Evolutionary conservation across 2,113 vertebrate genomes (phyloP), one percentile per base, ranked within the genome.

Genomic region (Pterocles gutturalis): DNA sequence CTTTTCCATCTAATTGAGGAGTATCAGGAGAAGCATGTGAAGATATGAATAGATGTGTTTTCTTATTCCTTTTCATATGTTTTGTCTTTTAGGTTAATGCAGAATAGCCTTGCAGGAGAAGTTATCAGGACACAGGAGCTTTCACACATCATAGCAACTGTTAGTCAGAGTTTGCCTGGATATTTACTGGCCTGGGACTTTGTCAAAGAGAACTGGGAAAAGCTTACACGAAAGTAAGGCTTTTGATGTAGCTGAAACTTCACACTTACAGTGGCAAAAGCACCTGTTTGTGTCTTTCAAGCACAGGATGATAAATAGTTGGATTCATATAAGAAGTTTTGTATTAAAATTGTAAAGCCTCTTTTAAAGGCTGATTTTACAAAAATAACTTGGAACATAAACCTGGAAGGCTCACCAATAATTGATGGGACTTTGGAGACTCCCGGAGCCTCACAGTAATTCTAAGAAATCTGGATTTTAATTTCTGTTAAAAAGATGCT

Each of bases 171-270:
- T 94, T 98, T 99, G 78, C 95, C 98, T 21, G 99, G 99, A 34
- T 97, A 99, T 95, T 97, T 99, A 76, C 90, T 99, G 93, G 99
- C 98, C 25, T 99, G 99, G 99, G 98, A 99, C 96, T 99, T 99
- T 75, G 98, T 99, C 54, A 99, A 99, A 95, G 98, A 99, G 94
- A 99, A 99, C 96, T 99, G 99, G 99, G 98, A 99, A 92, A 96
- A 95, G 36, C 99, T 99, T 93, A 98, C 98, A 87, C 96, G 98
- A 65, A 99, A 98, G 99, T 99, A 98, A 98, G 99, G 31, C 53
- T 87, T 77, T 70, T 90, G 26, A 75, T 85, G 15, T 8, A 38
- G 24, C 66, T 71, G 53, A 48, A 81, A 45, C 16, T n/a, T 76
- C 5, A 65, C 2, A 38, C 2, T 78, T 9, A 10, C 5, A 21